Evolutionary conservation across 2,797 vertebrate species (phyloP), one percentile per base, ranked within the genome.

Genomic region (Gymnodraco acuticeps): DNA sequence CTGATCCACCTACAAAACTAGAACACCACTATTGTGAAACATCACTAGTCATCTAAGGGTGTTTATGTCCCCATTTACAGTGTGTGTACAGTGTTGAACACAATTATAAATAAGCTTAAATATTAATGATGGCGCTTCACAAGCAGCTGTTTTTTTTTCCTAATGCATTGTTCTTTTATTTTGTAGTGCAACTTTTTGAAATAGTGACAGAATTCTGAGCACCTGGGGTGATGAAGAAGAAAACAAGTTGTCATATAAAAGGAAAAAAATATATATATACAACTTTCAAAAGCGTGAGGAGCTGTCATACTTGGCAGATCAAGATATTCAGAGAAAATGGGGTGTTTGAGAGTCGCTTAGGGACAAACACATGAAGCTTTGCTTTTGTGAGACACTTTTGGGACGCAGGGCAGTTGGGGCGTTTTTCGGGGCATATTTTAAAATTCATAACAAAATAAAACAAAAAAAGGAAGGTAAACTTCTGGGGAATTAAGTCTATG

Each of bases 241-340:
- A 91, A 94, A 91, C 90, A 92, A 90, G 89, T 92, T 93, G 93
- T 94, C 92, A 93, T 89, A 93, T 93, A 78, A 91, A 93, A 92
- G 89, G 75, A 77, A 67, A 77, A 84, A 80, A 83, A 74, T 70
- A 90, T 70, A 89, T 75, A 81, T 86, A 82, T 86, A 75, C 82
- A 81, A 89, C 83, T 90, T 93, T 93, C 88, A 93, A 92, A 93
- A 79, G 90, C 84, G 45, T 79, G 86, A 91, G 66, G 88, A 92
- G 92, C 93, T 94, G 94, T 94, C 92, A 94, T 46, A 84, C 72
- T 88, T 83, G 88, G 89, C 90, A 91, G 87, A 93, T 94, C 90
- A 92, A 91, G 87, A 92, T 74, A 80, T 93, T 89, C 81, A 74
- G 70, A 78, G 86, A 72, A 83, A 90, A 80, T 72, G 85, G 77